Conservation (phyloP, 2,113 vertebrate species). For the Antennarius striatus region DNA sequence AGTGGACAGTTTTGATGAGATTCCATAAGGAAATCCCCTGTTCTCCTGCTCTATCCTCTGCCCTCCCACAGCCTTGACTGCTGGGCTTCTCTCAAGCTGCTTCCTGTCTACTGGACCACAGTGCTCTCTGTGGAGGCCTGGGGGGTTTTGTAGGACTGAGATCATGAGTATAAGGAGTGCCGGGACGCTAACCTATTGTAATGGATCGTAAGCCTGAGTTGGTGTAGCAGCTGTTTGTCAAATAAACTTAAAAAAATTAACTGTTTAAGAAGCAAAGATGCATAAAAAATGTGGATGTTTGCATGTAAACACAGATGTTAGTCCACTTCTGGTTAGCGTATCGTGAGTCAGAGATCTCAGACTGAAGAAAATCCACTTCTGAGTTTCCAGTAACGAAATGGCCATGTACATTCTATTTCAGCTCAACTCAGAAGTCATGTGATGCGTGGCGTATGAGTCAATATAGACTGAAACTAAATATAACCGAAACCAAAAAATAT, state of each 20-base stretch:
- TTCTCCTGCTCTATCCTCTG: slow-evolving; percentile 65
- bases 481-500: slow-evolving; percentile 74
- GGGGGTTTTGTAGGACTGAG: slow-evolving; percentile 45
- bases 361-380: background rate
- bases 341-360: slow-evolving; percentile 4
- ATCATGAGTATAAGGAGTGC: slow-evolving; percentile 37
- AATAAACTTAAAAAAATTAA: slow-evolving; percentile 3
- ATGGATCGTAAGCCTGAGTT: slow-evolving; percentile 21
- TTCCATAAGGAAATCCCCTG: slow-evolving; percentile 77
- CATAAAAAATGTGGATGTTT: slow-evolving; percentile 1
- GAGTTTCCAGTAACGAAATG: slow-evolving; percentile 21
- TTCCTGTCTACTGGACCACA: slow-evolving; percentile 82
- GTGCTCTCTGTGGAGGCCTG: slow-evolving; percentile 73
- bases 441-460: slow-evolving; percentile 44
- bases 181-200: slow-evolving; percentile 21
- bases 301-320: background rate
- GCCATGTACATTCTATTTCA: background rate
- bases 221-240: slow-evolving; percentile 21
- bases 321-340: background rate
- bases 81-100: slow-evolving; percentile 81
- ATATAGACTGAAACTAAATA: slow-evolving; percentile 64
- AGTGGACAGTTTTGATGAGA: slow-evolving; percentile 49
- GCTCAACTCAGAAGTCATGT: too few species aligned
- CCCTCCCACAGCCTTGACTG: slow-evolving; percentile 77
- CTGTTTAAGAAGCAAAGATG: slow-evolving; percentile 6